Base-by-base conservation (phyloP, 2,888 invertebrate genomes). In the Dasypogon diadema region DNA sequence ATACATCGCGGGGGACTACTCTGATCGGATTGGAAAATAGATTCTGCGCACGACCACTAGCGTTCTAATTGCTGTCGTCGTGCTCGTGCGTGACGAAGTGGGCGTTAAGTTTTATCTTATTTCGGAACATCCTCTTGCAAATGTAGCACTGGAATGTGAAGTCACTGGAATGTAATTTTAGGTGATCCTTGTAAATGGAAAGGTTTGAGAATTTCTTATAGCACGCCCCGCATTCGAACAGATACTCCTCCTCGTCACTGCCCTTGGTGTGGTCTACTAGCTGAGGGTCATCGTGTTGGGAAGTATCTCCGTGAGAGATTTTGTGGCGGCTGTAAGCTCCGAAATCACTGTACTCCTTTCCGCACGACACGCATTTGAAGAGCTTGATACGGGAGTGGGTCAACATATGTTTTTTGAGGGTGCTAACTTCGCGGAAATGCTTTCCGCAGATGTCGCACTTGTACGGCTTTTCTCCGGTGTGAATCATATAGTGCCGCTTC, bases 401-500 rank as follows among this genome's bases (percentile, higher is more conserved):
- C 2, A 84, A 82, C 83, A 84, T 83, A 48, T 85, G 85, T 70
- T 85, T 85, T 75, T 85, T 85, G 0, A 85, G 79, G 0, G 85
- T 85, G 6, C 85, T 85, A 76, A 84, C 83, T 76, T 85, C 85
- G 0, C 85, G 83, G 58, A 85, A 85, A 0, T 84, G 83, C 77
- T 85, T 85, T 37, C 83, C 83, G 75, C 85, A 85, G 42, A 83
- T 82, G 68, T 79, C 81, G 78, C 85, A 85, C 74, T 82, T 83
- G 75, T 75, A 85, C 0, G 85, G 85, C 68, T 86, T 86, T 72
- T 86, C 86, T 2, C 84, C 85, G 0, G 86, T 86, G 75, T 85
- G 85, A 18, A 86, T 85, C 85, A 85, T 86, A 65, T 84, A 83
- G 76, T 85, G 85, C 0, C 85, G 83, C 70, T 85, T 85, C 0